Base-by-base conservation (phyloP, 2,797 vertebrate species). In the Xenentodon cancila region DNA sequence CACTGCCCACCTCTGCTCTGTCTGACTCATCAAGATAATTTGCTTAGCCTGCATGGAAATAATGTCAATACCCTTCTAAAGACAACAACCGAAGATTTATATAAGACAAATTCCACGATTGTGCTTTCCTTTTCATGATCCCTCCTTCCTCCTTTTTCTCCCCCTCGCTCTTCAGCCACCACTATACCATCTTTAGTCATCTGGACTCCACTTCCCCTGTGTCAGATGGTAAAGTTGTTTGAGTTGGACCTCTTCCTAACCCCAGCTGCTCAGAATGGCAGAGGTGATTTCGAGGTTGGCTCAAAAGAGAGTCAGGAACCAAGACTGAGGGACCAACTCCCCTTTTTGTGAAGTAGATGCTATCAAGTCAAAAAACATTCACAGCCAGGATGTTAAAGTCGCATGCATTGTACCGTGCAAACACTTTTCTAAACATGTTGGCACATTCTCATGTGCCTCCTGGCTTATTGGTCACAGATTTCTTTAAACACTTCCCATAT, bases 191-290 rank as follows among this genome's bases (percentile, higher is more conserved):
- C 87, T 89, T 85, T 90, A 87, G 86, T 86, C 85, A 87, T 84
- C 71, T 76, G 68, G 66, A 81, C 86, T 88, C 79, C 67, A 57
- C 65, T 75, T 88, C 78, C 75, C 71, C 68, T 66, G 75, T 67
- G 81, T 88, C 84, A 88, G 80, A 86, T 83, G 88, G 88, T 85
- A 82, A 82, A 87, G 81, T 85, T 89, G 82, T 92, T 92, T 90
- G 86, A 85, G 80, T 90, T 91, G 91, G 91, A 91, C 71, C 30
- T 27, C 46, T 61, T 91, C 83, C 87, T 88, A 87, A 89, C 82
- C 88, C 67, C 75, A 77, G 80, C 77, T 40, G 63, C 83, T 83
- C 74, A 81, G 79, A 88, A 87, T 83, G 89, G 80, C 79, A 79
- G 79, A 72, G 73, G 70, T 52, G 48, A 86, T 88, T 86, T 89